These are phyloP conservation scores for Entosphenus tridentatus DNA, from an alignment of 2,113 vertebrate species.

Conservation along the genomic window DNA sequence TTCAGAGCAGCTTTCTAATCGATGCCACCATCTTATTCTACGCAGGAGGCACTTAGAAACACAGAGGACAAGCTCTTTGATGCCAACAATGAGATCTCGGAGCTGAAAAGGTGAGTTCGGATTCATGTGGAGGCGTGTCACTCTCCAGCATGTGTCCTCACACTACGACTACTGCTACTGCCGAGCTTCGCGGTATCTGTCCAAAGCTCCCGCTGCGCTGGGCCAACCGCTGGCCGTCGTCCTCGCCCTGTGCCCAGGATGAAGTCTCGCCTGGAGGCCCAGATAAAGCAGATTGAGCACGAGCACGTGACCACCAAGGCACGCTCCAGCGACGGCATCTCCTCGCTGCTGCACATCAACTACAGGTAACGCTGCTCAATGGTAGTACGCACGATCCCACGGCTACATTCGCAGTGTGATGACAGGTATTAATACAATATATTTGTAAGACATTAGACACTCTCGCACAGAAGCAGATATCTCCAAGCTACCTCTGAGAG, in stretches of 20 bases:
- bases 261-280: constrained; percentile 62
- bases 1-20: too few relatives aligned
- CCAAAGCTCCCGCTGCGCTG: too few relatives aligned
- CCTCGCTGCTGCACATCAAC: constrained; percentile 2
- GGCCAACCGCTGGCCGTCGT: too few relatives aligned
- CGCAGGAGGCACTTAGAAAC: constrained; percentile 45
- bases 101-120: constrained; percentile 56
- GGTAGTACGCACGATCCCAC: too few relatives aligned
- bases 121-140: background rate
- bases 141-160: constrained; percentile 8
- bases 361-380: background rate
- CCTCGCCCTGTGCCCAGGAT: constrained; percentile 22
- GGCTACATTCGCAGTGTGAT: too few relatives aligned
- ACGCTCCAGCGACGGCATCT: constrained; percentile 18
- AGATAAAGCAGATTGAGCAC: constrained; percentile 76
- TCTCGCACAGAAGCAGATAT: too few relatives aligned
- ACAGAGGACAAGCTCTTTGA: constrained; percentile 59
- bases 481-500: too few relatives aligned
- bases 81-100: constrained; percentile 48
- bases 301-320: constrained; percentile 35
- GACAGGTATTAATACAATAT: too few relatives aligned
- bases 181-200: too few relatives aligned
- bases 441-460: too few relatives aligned
- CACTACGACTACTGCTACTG: too few relatives aligned
- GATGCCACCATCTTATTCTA: constrained; percentile 6